These are phyloP conservation scores for Ceratina japonica DNA, from an alignment of 1,140 invertebrate genomes.

Conservation along the genomic window DNA sequence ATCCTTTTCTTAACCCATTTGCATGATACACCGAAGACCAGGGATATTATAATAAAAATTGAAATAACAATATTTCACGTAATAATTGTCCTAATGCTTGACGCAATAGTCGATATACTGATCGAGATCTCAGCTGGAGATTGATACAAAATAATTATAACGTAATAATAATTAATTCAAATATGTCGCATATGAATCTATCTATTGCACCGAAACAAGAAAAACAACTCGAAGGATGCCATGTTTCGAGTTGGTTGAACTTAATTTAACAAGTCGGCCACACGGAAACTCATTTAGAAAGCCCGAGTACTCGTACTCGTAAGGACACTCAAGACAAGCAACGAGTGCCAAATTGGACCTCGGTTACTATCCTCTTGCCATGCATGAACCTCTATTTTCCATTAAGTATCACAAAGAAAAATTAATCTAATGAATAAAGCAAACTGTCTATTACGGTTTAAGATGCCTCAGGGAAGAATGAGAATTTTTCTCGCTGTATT, in stretches of 20 bases:
- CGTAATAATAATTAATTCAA: background rate
- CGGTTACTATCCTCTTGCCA: background rate
- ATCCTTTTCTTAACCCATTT: too few species aligned
- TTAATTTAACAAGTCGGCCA: constrained; percentile 42
- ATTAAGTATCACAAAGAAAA: constrained; percentile 11
- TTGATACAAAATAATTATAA: background rate
- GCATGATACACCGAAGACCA: too few species aligned
- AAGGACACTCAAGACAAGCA: constrained; percentile 21
- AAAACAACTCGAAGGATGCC: background rate
- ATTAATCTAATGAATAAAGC: constrained; percentile 34
- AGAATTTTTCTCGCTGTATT: too few species aligned
- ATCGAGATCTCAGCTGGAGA: background rate
- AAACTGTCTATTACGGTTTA: background rate
- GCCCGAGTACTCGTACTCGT: background rate
- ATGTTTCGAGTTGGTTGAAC: background rate
- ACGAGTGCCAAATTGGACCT: constrained; percentile 36
- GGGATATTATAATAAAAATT: too few species aligned
- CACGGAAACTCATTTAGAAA: constrained; percentile 23
- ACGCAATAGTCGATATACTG: background rate
- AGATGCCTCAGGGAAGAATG: too few species aligned
- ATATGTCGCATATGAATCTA: too few species aligned
- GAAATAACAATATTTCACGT: too few species aligned
- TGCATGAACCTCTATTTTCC: background rate
- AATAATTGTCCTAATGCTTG: background rate
- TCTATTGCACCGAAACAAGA: too few species aligned